Evolutionary conservation across 2,113 vertebrate genomes (phyloP).

Genomic region (Stomatorhinus ivindoensis): DNA sequence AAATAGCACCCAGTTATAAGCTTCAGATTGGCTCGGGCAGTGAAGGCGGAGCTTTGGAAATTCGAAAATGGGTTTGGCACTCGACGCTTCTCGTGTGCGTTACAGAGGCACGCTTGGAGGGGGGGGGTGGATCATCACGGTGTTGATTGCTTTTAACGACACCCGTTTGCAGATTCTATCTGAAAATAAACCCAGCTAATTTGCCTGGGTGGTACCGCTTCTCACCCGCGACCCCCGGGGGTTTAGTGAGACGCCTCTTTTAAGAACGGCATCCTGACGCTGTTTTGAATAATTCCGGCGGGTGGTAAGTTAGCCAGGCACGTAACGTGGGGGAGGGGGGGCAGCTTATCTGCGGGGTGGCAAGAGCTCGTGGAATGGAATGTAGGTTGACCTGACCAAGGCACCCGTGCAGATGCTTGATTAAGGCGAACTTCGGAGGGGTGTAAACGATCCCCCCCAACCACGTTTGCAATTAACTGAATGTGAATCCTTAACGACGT

Average conservation of each 20-base stretch:
- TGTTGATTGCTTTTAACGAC: not conserved
- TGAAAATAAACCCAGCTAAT: conserved; percentile 16
- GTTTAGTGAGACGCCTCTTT: conserved; percentile 22
- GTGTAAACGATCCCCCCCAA: not conserved
- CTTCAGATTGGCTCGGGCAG: not conserved
- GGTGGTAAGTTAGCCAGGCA: not conserved
- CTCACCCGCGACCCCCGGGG: conserved; percentile 31
- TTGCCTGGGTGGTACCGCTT: conserved; percentile 12
- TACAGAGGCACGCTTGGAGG: not conserved
- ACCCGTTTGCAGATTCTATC: conserved; percentile 1
- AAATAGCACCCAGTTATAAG: conserved; percentile 23
- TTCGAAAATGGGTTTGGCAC: not conserved
- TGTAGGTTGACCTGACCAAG: not conserved
- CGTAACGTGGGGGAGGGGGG: conserved; percentile 30
- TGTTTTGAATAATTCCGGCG: not conserved
- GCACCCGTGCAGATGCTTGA: not conserved
- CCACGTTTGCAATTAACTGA: not conserved
- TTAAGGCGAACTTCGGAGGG: not conserved
- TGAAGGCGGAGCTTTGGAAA: not conserved
- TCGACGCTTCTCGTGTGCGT: not conserved
- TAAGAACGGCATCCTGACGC: not conserved
- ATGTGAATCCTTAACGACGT: not conserved
- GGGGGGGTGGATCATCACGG: not conserved
- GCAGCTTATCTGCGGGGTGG: conserved; percentile 12
- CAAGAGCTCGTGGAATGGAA: not conserved